Conservation (phyloP, 1,140 invertebrate species). For the Drosophila rhopaloa region DNA sequence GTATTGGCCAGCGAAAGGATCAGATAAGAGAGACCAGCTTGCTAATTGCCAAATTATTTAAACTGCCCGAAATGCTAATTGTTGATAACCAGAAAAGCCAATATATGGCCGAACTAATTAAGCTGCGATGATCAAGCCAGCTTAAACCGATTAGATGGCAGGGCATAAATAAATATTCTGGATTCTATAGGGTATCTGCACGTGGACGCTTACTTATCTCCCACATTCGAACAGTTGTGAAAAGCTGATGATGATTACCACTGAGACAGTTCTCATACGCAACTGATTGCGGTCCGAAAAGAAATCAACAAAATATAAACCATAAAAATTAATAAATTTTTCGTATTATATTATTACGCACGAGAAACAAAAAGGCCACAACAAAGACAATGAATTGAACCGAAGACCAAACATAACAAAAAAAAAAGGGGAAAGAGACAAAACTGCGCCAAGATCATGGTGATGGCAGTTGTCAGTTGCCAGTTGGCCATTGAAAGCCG, state of each 20-base stretch:
- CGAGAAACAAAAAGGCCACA: conserved; percentile 43
- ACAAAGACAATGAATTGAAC: conserved; percentile 65
- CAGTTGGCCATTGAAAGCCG: conserved; percentile 54
- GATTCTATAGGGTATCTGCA: conserved; percentile 45
- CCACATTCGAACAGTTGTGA: conserved; percentile 26
- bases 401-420: conserved; percentile 47
- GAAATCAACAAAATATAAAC: conserved; percentile 71
- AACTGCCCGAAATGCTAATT: conserved; percentile 33
- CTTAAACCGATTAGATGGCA: conserved; percentile 2
- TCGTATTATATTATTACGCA: conserved; percentile 73
- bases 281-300: conserved; percentile 42
- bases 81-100: conserved; percentile 7
- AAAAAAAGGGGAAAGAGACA: conserved; percentile 32
- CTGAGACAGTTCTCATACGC: conserved; percentile 40
- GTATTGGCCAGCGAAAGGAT: conserved; percentile 59
- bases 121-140: conserved; percentile 5
- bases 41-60: conserved; percentile 52
- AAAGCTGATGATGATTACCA: conserved; percentile 54
- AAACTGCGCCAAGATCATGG: conserved; percentile 58
- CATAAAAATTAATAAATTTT: conserved; percentile 79
- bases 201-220: conserved; percentile 10
- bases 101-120: conserved; percentile 23
- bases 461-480: conserved; percentile 52
- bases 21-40: conserved; percentile 46
- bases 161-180: background rate